Evolutionary conservation across 1,140 invertebrate species (phyloP), one percentile per base, ranked within the genome.

Genomic region (Scaptomyza pallida): DNA sequence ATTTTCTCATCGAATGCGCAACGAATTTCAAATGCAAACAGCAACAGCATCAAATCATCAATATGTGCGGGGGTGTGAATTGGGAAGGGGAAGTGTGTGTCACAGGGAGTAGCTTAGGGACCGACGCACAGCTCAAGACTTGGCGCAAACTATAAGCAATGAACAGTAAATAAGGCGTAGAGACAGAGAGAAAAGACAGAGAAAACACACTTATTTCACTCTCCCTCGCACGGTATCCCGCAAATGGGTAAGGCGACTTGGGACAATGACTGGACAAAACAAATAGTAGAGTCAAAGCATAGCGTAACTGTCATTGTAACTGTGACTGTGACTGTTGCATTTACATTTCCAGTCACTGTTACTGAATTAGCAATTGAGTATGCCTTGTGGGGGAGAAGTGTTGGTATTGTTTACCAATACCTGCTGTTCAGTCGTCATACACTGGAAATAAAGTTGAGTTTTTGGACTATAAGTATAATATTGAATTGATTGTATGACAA

Each of bases 21-120:
- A 54, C 60, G 82, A 88, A 86, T 86, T 82, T 88, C 62, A 70
- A 86, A 86, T 82, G 82, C 82, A 86, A 86, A 82, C 83, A 88
- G 52, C 73, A 80, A 73, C 50, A 61, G 33, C 12, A n/a, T 1
- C 33, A 35, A 37, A 51, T 67, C 37, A 23, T 60, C 26, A 35
- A 30, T 48, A 47, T 54, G 23, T 54, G 43, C 37, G 9, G 50
- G 12, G 8, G 5, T n/a, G 33, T 12, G 33, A 30, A 5, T 5
- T 26, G 13, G 19, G 43, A 47, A 6, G 26, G 26, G 44, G 33
- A 1, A 23, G 19, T 40, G 56, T 33, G 41, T 43, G 17, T 40
- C 30, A 13, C 12, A 44, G 62, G 12, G 44, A 75, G 30, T 75
- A 35, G 69, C 73, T 75, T 68, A 72, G 60, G 73, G 73, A 26